A percentile compares a stretch with the other conserved stretches of the same genome.
Evolutionary conservation across 2,888 invertebrate species (phyloP).

Genomic region (Lasius fuliginosus): DNA sequence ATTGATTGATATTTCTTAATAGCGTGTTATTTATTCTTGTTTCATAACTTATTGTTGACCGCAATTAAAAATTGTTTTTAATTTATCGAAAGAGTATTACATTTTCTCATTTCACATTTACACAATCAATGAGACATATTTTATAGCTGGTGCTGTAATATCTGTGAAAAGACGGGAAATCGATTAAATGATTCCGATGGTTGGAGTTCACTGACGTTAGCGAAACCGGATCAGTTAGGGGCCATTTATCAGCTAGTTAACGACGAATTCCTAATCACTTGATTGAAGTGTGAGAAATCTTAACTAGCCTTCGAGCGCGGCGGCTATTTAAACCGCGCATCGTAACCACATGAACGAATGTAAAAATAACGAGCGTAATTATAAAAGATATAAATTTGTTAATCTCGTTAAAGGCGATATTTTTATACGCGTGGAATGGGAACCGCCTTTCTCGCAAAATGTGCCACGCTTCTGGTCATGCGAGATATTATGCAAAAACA

Average conservation of each 20-base stretch:
- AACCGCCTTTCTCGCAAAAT: not conserved
- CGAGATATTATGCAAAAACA: not conserved
- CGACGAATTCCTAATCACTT: conserved; percentile 33
- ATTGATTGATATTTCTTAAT: not conserved
- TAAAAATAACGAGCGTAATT: conserved; percentile 24
- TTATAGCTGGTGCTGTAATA: not conserved
- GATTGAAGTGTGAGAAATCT: conserved; percentile 8
- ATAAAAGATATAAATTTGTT: not conserved
- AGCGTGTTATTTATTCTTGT: not conserved
- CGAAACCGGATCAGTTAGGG: not conserved
- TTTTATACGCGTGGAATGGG: not conserved
- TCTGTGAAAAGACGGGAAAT: not conserved
- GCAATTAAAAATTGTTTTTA: not conserved
- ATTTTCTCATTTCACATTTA: not conserved
- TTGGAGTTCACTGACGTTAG: not conserved
- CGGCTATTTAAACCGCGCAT: conserved; percentile 13
- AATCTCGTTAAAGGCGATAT: not conserved
- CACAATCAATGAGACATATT: not conserved
- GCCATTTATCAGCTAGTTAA: conserved; percentile 38
- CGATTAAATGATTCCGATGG: not conserved
- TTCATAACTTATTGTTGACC: not conserved
- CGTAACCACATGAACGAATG: not conserved
- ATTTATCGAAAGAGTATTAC: not conserved
- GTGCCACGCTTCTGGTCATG: not conserved
- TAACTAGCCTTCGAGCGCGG: not conserved